phyloP scores from a whole-genome alignment of 1,140 invertebrate species.

The Bombus balteatus region DNA sequence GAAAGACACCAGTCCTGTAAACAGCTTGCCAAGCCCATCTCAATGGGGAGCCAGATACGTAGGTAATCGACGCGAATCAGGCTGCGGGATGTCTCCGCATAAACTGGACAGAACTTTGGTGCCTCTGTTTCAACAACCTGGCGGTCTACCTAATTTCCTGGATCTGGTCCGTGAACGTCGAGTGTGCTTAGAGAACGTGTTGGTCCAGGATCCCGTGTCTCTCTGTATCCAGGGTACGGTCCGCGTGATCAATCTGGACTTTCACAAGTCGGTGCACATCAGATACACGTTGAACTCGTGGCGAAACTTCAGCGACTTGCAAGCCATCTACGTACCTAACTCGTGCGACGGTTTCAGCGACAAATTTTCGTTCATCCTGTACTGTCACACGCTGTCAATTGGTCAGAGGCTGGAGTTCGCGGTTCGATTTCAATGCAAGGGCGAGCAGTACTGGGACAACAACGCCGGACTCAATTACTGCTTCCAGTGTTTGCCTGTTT shows the following conservation, averaged over 20 bases:
- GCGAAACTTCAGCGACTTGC: slow-evolving; percentile 91
- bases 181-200: slow-evolving; percentile 93
- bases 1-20: slow-evolving; percentile 53
- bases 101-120: slow-evolving; percentile 85
- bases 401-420: slow-evolving; percentile 92
- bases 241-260: slow-evolving; percentile 94
- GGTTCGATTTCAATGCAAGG: slow-evolving; percentile 91
- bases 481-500: slow-evolving; percentile 89
- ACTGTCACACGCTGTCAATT: slow-evolving; percentile 87
- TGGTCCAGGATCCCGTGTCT: slow-evolving; percentile 87
- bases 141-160: slow-evolving; percentile 89
- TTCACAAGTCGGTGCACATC: slow-evolving; percentile 94
- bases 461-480: slow-evolving; percentile 93
- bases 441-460: slow-evolving; percentile 95
- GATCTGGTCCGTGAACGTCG: slow-evolving; percentile 88
- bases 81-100: slow-evolving; percentile 8
- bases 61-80: slow-evolving; percentile 34
- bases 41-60: slow-evolving; percentile 58
- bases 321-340: slow-evolving; percentile 91
- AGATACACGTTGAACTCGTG: slow-evolving; percentile 94
- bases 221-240: slow-evolving; percentile 93
- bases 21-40: slow-evolving; percentile 26
- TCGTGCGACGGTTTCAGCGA: slow-evolving; percentile 97
- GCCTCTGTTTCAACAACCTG: slow-evolving; percentile 93
- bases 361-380: slow-evolving; percentile 91